A percentile compares a stretch with the other conserved stretches of the same genome.
Evolutionary conservation across 2,888 invertebrate species (phyloP).

Genomic region (Corbicula japonica): DNA sequence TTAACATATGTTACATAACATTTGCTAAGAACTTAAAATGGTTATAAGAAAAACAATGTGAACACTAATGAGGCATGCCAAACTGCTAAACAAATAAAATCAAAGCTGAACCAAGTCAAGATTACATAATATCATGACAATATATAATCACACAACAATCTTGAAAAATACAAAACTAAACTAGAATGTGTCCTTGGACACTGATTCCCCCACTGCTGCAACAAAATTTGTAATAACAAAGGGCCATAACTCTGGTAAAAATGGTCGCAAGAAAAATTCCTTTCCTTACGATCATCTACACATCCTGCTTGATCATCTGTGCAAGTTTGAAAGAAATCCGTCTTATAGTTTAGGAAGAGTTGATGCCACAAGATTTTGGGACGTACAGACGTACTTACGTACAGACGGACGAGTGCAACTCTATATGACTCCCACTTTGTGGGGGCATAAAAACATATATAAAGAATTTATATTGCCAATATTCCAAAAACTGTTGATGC

Average conservation of each 20-base stretch:
- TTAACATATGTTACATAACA: conserved; percentile 3
- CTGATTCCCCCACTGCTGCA: too few species aligned
- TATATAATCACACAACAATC: neutral
- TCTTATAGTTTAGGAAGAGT: conserved; percentile 3
- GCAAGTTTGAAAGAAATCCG: neutral
- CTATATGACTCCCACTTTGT: neutral
- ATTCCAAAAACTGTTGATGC: neutral
- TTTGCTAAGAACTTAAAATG: neutral
- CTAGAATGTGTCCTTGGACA: too few species aligned
- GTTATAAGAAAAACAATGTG: neutral
- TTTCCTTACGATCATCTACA: too few species aligned
- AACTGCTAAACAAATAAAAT: neutral
- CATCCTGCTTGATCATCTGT: too few species aligned
- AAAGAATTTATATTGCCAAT: too few species aligned
- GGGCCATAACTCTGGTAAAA: too few species aligned
- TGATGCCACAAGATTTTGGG: too few species aligned
- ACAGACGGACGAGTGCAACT: neutral
- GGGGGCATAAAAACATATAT: neutral
- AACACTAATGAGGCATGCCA: conserved; percentile 1
- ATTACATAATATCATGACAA: neutral
- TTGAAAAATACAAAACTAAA: neutral
- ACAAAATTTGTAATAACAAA: too few species aligned
- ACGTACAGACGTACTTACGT: neutral
- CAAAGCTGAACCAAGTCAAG: neutral
- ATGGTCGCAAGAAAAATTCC: too few species aligned